phyloP scores from a whole-genome alignment of 2,797 vertebrate genomes.

The Echiichthys vipera region DNA sequence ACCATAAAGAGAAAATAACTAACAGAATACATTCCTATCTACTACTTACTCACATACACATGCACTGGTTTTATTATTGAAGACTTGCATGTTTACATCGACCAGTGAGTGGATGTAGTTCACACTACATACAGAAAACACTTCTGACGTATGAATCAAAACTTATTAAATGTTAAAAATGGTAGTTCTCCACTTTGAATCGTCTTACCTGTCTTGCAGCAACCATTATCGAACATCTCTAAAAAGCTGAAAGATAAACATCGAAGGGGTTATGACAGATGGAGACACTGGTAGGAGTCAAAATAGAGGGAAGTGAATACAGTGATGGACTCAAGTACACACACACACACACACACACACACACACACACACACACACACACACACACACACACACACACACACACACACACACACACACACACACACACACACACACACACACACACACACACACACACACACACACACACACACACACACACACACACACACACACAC shows the following conservation, averaged over 20 bases:
- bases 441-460: neutral
- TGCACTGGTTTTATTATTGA: neutral
- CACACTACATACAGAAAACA: neutral
- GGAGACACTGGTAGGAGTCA: neutral
- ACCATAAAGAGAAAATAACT: neutral
- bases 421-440: neutral
- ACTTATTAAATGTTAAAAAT: neutral
- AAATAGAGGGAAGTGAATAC: neutral
- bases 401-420: constrained; percentile 17
- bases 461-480: constrained; percentile 18
- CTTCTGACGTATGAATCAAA: neutral
- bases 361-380: constrained; percentile 25
- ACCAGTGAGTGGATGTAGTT: neutral
- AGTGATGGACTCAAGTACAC: constrained; percentile 6
- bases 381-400: neutral
- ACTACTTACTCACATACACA: neutral
- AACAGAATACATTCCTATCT: neutral
- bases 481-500: neutral
- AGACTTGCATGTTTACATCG: neutral
- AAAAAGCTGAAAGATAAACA: constrained; percentile 77
- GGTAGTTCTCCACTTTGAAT: neutral
- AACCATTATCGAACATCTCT: constrained; percentile 75
- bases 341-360: neutral
- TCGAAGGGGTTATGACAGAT: constrained; percentile 35
- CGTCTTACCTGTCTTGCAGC: constrained; percentile 56